Conservation (phyloP, 2,797 vertebrate species). For the Megaceryle alcyon region DNA sequence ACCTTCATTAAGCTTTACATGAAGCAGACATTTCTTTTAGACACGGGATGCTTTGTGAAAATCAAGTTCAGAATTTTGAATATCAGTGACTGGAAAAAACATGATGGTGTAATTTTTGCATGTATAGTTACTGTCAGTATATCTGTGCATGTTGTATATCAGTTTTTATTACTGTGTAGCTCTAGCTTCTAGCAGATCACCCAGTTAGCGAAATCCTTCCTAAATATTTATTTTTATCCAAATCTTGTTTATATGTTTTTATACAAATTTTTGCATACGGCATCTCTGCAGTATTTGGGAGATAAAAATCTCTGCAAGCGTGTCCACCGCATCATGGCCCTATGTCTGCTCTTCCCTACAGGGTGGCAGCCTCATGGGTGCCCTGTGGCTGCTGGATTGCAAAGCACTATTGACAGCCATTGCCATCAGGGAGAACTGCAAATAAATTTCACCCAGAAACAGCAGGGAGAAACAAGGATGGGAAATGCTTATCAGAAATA, state of each 20-base stretch:
- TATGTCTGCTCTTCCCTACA: background rate
- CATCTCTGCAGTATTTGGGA: background rate
- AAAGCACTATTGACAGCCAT: rapidly evolving
- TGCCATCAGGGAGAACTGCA: background rate
- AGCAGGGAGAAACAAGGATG: background rate
- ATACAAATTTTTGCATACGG: background rate
- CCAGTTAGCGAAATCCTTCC: background rate
- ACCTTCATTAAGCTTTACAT: background rate
- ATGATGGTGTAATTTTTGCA: background rate
- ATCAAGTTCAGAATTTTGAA: background rate
- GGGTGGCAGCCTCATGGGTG: background rate
- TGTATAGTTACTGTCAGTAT: background rate
- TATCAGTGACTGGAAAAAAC: background rate
- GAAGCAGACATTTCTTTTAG: slow-evolving; percentile 5
- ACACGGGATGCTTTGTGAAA: background rate
- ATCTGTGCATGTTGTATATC: background rate
- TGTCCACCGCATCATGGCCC: background rate
- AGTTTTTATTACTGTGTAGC: background rate
- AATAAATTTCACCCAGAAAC: background rate
- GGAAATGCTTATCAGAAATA: background rate
- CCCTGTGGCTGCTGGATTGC: rapidly evolving
- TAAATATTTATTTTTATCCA: slow-evolving; percentile 34
- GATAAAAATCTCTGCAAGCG: background rate
- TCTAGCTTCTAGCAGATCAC: background rate
- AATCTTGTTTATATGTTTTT: background rate